Percentiles rank a stretch among this genome's conserved stretches.
phyloP scores from a whole-genome alignment of 2,797 vertebrate genomes.

The Sylvilagus floridanus region DNA sequence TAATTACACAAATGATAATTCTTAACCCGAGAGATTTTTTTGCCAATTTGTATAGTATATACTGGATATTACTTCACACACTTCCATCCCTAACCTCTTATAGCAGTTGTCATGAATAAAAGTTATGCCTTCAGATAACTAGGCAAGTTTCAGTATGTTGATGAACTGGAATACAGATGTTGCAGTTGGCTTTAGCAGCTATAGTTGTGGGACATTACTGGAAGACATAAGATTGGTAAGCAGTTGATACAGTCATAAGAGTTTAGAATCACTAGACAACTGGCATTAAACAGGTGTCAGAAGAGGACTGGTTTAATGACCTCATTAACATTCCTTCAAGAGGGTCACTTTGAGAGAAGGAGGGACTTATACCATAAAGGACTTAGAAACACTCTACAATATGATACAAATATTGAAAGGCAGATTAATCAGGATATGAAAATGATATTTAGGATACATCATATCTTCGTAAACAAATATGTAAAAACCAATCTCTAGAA shows the following conservation, averaged over 20 bases:
- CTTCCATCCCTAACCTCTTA: not conserved
- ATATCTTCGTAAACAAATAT: conserved; percentile 39
- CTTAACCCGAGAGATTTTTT: not conserved
- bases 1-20: not conserved
- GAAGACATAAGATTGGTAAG: not conserved
- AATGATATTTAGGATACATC: not conserved
- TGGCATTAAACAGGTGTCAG: not conserved
- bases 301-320: not conserved
- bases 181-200: not conserved
- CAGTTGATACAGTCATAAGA: not conserved
- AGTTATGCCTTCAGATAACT: not conserved
- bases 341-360: not conserved
- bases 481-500: conserved; percentile 27
- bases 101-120: not conserved
- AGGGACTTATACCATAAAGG: not conserved
- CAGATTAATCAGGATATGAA: not conserved
- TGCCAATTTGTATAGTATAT: no score
- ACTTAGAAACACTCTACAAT: not conserved
- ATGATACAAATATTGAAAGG: not conserved
- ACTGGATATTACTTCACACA: fast-evolving
- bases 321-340: not conserved
- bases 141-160: not conserved
- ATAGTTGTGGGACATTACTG: fast-evolving
- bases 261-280: no score
- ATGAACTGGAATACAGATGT: not conserved